phyloP scores from a whole-genome alignment of 2,797 vertebrate species.

The Pangasius mekongensis region DNA sequence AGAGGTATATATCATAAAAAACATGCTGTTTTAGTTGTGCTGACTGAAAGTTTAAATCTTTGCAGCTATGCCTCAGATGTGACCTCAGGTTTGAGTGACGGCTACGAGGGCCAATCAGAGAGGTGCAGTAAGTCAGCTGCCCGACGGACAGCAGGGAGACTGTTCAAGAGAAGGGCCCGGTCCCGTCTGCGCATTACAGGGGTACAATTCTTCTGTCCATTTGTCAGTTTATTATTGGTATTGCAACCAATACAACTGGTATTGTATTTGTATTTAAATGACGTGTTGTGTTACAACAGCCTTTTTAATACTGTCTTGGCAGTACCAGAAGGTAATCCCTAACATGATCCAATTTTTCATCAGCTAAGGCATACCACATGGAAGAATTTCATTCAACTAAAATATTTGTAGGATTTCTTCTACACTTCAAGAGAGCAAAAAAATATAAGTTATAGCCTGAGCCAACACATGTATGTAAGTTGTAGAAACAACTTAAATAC shows the following conservation, averaged over 20 bases:
- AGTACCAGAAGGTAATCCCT: neutral
- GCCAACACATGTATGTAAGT: too few relatives aligned
- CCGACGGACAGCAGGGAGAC: constrained; percentile 72
- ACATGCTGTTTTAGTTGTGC: neutral
- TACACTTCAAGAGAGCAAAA: neutral
- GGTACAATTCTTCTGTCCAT: constrained; percentile 62
- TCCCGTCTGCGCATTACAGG: constrained; percentile 83
- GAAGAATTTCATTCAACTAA: neutral
- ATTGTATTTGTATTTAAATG: neutral
- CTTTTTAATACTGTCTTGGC: neutral
- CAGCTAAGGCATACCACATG: neutral
- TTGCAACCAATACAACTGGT: neutral
- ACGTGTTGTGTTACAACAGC: neutral
- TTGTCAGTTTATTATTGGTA: neutral
- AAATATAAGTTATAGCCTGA: neutral
- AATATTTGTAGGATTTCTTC: neutral
- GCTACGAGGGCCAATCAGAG: constrained; percentile 78
- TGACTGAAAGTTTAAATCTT: constrained; percentile 1
- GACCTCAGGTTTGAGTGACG: constrained; percentile 79
- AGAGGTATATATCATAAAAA: neutral
- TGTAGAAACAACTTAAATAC: neutral
- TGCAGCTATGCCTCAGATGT: constrained; percentile 81
- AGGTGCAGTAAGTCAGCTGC: constrained; percentile 59
- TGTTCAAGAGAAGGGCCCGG: constrained; percentile 77
- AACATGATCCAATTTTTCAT: neutral